Percentiles rank a stretch among this genome's conserved stretches.
phyloP scores from a whole-genome alignment of 2,888 invertebrate species.

The Panzeria rudis region DNA sequence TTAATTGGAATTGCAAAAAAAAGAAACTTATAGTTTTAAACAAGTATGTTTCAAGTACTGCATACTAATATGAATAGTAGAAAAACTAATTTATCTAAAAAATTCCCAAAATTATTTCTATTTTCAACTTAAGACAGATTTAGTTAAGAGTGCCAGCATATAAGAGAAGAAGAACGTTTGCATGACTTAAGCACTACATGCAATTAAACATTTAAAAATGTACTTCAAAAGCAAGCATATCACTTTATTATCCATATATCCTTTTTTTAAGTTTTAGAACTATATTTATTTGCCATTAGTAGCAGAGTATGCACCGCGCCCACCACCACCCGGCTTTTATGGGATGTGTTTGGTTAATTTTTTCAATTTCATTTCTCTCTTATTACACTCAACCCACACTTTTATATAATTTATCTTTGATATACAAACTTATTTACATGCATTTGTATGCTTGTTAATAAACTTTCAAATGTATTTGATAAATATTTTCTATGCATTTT shows the following conservation, averaged over 20 bases:
- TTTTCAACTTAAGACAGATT: slow-evolving; percentile 20
- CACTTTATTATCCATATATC: slow-evolving; percentile 3
- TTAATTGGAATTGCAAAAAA: not conserved
- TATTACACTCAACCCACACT: slow-evolving; percentile 7
- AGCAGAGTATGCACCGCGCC: too few species aligned
- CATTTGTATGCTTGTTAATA: slow-evolving; percentile 1
- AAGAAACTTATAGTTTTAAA: not conserved
- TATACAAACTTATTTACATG: not conserved
- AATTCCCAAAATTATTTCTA: slow-evolving; percentile 13
- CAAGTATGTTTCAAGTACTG: slow-evolving; percentile 19
- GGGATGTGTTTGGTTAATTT: not conserved
- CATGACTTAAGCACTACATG: slow-evolving; percentile 36
- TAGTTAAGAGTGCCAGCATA: not conserved
- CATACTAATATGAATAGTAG: slow-evolving; percentile 2
- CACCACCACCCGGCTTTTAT: not conserved
- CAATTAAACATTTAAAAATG: slow-evolving; percentile 68
- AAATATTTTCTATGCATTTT: slow-evolving; percentile 26
- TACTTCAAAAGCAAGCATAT: slow-evolving; percentile 54
- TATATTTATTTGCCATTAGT: slow-evolving; percentile 17
- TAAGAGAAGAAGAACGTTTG: slow-evolving; percentile 4
- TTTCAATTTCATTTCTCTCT: slow-evolving; percentile 2
- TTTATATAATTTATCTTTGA: slow-evolving; percentile 19
- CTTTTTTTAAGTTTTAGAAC: not conserved
- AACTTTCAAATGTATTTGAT: slow-evolving; percentile 12
- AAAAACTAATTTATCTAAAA: slow-evolving; percentile 41